Evolutionary conservation across 1,140 invertebrate species (phyloP).

Genomic region (Magallana gigas): DNA sequence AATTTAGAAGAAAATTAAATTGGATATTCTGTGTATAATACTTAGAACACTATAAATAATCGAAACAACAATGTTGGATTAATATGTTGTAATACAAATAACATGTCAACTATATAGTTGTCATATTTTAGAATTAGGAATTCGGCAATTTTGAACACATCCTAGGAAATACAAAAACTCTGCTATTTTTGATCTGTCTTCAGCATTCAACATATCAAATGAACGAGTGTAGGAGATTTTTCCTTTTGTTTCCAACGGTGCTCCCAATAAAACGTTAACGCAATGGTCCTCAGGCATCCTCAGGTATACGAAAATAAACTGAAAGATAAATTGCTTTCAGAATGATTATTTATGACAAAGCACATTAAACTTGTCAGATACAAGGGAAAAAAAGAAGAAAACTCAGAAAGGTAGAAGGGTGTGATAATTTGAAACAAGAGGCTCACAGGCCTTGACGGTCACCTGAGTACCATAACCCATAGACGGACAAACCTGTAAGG

Average conservation of each 20-base stretch:
- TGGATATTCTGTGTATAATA: too few relatives aligned
- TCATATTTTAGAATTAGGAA: neutral
- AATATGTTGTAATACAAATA: too few relatives aligned
- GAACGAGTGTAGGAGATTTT: neutral
- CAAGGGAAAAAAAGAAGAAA: too few relatives aligned
- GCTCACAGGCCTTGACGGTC: too few relatives aligned
- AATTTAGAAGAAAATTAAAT: too few relatives aligned
- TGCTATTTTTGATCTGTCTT: neutral
- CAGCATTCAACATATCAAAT: constrained; percentile 1
- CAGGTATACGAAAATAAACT: neutral
- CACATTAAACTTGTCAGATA: neutral
- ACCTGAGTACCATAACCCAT: too few relatives aligned
- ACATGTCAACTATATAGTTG: too few relatives aligned
- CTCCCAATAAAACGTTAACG: neutral
- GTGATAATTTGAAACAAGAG: too few relatives aligned
- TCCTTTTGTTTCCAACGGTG: neutral
- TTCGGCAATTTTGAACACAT: neutral
- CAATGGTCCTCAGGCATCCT: neutral
- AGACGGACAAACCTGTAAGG: too few relatives aligned
- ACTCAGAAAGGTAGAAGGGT: too few relatives aligned
- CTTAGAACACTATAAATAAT: too few relatives aligned
- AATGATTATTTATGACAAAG: neutral
- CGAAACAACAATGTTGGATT: too few relatives aligned
- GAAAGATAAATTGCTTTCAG: neutral
- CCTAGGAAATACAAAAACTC: neutral